Base-by-base conservation (phyloP, 2,888 invertebrate genomes). In the Drosophila conformis region DNA sequence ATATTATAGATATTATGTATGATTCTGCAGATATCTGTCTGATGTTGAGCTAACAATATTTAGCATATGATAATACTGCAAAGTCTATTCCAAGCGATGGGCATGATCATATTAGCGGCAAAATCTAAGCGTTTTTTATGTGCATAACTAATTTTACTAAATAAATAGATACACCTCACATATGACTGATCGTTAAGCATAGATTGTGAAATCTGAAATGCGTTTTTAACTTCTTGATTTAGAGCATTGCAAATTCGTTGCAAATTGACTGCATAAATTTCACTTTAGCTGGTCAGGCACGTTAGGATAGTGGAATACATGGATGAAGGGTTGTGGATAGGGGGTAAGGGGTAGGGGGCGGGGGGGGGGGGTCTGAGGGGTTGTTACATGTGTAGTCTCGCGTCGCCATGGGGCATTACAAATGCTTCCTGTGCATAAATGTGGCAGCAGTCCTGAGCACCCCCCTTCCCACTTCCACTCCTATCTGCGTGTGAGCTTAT, bases 371-470 rank as follows among this genome's bases (percentile, higher is more conserved):
- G 21, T 21, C 11, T 13, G 51, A 4, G 2, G 27, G 49, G 40
- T 13, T 33, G 52, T 46, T 29, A 40, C 51, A 51, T 78, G 68
- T 80, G 65, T 35, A 69, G 76, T 61, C 57, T 54, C 48, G 69
- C 62, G 52, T 54, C 68, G 63, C 65, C 73, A 49, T 63, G 69
- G 78, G 78, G 76, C 65, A 81, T 83, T 81, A 83, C 89, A 85
- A 85, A 85, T 85, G 85, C 82, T 85, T 89, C 87, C 87, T 83
- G 82, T 81, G 84, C 87, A 87, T 89, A 89, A 86, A 88, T 84
- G 88, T 84, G 83, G 87, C 83, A 87, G 84, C 73, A 73, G 61
- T 79, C 66, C 63, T 48, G 48, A 53, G 52, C 57, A n/a, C 35
- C 38, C 15, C 33, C 36, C 18, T 38, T 13, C 13, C 10, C 36